A percentile compares a stretch with the other conserved stretches of the same genome.
Evolutionary conservation across 2,888 invertebrate genomes (phyloP).

Genomic region (Leistus spinibarbis): DNA sequence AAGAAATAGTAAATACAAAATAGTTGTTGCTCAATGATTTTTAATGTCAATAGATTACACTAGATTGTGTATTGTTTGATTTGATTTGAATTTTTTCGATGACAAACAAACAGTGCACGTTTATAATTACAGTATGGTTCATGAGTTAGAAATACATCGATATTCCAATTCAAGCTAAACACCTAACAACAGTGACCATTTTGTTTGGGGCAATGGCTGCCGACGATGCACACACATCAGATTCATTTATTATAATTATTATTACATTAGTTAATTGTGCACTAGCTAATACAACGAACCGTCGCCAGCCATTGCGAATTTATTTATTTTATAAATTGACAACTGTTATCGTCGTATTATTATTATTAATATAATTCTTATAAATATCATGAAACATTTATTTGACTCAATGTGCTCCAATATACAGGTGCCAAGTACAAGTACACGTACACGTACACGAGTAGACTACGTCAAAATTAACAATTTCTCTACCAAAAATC

Average conservation of each 20-base stretch:
- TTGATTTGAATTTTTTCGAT: constrained; percentile 29
- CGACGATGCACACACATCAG: neutral
- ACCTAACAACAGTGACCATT: constrained; percentile 35
- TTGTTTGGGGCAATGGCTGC: neutral
- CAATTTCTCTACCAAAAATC: constrained; percentile 28
- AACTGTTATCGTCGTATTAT: constrained; percentile 22
- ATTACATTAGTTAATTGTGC: neutral
- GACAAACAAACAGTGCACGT: constrained; percentile 45
- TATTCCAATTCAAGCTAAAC: constrained; percentile 39
- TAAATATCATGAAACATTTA: constrained; percentile 37
- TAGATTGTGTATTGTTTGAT: constrained; percentile 37
- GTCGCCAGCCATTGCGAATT: constrained; percentile 17
- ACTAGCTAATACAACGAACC: neutral
- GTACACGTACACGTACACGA: too few relatives aligned
- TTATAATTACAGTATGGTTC: constrained; percentile 46
- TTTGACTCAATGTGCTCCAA: constrained; percentile 34
- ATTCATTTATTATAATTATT: neutral
- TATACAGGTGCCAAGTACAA: constrained; percentile 37
- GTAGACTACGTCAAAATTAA: constrained; percentile 31
- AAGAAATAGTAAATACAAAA: constrained; percentile 4
- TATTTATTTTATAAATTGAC: constrained; percentile 31
- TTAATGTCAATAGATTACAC: constrained; percentile 39
- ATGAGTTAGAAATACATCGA: constrained; percentile 46
- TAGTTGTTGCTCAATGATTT: constrained; percentile 36
- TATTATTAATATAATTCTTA: constrained; percentile 21